phyloP scores from a whole-genome alignment of 1,140 invertebrate species.

The Pogonus chalceus region DNA sequence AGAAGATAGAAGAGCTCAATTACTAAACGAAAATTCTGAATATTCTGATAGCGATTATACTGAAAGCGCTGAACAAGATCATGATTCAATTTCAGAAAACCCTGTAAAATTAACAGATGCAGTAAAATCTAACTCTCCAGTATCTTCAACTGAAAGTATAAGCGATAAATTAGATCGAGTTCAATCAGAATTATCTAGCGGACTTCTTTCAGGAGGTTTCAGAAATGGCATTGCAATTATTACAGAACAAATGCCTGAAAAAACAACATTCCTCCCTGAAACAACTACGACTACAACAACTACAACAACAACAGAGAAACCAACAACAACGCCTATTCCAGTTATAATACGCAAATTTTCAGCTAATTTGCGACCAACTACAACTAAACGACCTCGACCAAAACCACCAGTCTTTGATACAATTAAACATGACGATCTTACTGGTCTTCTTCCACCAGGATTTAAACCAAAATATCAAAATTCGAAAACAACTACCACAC shows the following conservation, averaged over 20 bases:
- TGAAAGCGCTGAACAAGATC: conserved; percentile 24
- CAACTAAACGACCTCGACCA: conserved; percentile 36
- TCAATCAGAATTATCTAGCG: conserved; percentile 69
- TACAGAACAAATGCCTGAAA: conserved; percentile 47
- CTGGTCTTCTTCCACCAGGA: conserved; percentile 48
- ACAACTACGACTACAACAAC: conserved; percentile 20
- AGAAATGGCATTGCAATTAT: conserved; percentile 43
- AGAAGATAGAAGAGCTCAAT: conserved; percentile 47
- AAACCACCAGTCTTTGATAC: conserved; percentile 43
- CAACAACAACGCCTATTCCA: conserved; percentile 38
- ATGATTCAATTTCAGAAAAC: conserved; percentile 30
- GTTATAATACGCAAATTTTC: conserved; percentile 57
- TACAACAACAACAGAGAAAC: conserved; percentile 33
- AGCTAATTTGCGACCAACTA: conserved; percentile 41
- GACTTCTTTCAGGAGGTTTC: conserved; percentile 53
- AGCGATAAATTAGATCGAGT: conserved; percentile 74
- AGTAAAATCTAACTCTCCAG: conserved; percentile 24
- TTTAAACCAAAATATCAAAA: conserved; percentile 41
- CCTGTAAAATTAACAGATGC: conserved; percentile 19
- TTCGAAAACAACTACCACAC: conserved; percentile 15
- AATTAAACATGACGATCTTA: conserved; percentile 48
- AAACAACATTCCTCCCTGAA: conserved; percentile 14
- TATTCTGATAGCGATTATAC: conserved; percentile 26
- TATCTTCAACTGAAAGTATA: conserved; percentile 65
- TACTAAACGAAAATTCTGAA: conserved; percentile 27